These are phyloP conservation scores for Cisticola juncidis DNA, from an alignment of 2,113 vertebrate species.

Conservation along the genomic window DNA sequence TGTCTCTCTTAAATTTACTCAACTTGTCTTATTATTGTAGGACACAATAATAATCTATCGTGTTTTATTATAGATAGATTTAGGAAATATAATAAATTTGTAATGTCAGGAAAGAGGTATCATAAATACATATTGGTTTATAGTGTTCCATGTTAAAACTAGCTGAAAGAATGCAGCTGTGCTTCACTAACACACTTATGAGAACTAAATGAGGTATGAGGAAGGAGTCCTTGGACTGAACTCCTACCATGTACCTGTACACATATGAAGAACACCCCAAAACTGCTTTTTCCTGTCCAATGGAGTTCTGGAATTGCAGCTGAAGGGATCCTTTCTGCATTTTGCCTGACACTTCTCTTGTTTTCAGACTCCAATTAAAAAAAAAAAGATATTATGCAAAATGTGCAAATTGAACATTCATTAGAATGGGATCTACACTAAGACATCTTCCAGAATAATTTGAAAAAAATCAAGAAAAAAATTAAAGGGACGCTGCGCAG, in stretches of 20 bases:
- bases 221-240: not conserved
- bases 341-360: not conserved
- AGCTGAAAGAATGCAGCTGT: not conserved
- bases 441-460: not conserved
- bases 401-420: not conserved
- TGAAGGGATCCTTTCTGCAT: not conserved
- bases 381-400: not conserved
- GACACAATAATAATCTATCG: not conserved
- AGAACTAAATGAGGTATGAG: not conserved
- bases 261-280: not conserved
- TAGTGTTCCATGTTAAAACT: not conserved
- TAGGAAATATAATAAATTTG: not conserved
- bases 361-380: not conserved
- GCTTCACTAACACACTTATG: not conserved
- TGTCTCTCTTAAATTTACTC: not conserved
- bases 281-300: not conserved
- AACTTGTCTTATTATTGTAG: not conserved
- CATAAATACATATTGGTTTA: not conserved
- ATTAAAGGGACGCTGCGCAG: not conserved
- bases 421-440: not conserved
- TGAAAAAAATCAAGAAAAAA: not conserved
- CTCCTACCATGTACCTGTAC: not conserved
- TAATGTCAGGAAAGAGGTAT: not conserved
- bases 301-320: not conserved
- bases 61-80: not conserved